These are phyloP conservation scores for Anodontia alba DNA, from an alignment of 2,888 invertebrate species.

Conservation along the genomic window DNA sequence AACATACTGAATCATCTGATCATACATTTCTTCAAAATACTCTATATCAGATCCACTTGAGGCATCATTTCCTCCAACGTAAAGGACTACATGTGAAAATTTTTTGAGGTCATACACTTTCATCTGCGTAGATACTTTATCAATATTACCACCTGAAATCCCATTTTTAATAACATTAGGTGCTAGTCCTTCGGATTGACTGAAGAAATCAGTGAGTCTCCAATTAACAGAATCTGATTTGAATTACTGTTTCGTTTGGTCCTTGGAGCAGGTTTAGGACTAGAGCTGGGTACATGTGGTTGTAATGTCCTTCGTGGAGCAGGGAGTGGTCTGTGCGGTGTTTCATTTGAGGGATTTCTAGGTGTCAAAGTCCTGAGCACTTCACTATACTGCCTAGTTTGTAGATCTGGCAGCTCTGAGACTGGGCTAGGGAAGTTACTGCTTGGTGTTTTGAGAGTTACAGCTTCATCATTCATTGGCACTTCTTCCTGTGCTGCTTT, in stretches of 20 bases:
- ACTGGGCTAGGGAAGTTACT: not conserved
- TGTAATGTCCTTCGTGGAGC: not conserved
- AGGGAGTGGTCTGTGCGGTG: not conserved
- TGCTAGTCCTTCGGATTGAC: not conserved
- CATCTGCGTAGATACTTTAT: not conserved
- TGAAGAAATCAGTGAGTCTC: slow-evolving; percentile 6
- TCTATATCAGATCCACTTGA: slow-evolving; percentile 2
- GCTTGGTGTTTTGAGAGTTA: not conserved
- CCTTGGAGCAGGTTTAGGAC: not conserved
- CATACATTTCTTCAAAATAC: not conserved
- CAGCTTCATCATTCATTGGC: not conserved
- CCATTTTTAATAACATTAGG: not conserved
- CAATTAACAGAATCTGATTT: not conserved
- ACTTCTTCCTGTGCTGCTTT: not conserved
- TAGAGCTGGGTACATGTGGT: not conserved
- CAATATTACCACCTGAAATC: not conserved
- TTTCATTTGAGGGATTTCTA: not conserved
- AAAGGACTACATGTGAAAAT: not conserved
- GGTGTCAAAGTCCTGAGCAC: slow-evolving; percentile 1
- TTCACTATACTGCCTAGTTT: not conserved
- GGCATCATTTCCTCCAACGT: not conserved
- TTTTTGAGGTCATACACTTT: not conserved
- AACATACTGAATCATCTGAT: not conserved
- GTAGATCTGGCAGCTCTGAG: not conserved
- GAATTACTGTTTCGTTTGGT: not conserved